phyloP scores from a whole-genome alignment of 2,113 vertebrate species.

The Dipodomys ordii region DNA sequence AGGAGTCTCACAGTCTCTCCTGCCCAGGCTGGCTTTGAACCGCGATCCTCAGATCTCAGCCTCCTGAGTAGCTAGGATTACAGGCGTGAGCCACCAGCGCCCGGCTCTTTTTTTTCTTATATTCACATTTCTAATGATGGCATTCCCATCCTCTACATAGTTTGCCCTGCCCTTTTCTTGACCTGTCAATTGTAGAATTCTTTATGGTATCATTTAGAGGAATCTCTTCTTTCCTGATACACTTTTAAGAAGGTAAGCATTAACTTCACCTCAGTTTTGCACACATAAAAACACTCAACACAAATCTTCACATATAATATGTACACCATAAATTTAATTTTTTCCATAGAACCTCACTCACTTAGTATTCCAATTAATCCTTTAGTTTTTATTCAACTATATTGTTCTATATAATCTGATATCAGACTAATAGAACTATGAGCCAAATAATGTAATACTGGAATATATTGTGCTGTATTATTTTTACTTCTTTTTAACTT shows the following conservation, averaged over 20 bases:
- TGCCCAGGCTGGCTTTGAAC: too few relatives aligned
- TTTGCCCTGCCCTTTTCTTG: not conserved
- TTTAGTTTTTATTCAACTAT: not conserved
- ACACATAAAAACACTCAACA: not conserved
- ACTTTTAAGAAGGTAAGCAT: not conserved
- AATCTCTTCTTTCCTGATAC: not conserved
- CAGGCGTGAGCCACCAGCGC: too few relatives aligned
- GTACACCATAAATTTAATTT: not conserved
- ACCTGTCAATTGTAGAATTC: not conserved
- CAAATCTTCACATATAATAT: not conserved
- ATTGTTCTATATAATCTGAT: not conserved
- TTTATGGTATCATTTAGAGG: not conserved
- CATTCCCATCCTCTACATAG: not conserved
- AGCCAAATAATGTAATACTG: not conserved
- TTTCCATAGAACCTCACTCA: not conserved
- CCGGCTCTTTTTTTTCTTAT: not conserved
- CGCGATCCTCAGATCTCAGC: too few relatives aligned
- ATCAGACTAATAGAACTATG: not conserved
- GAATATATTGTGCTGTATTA: not conserved
- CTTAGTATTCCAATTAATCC: not conserved
- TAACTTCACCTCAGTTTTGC: not conserved
- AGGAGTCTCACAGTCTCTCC: too few relatives aligned
- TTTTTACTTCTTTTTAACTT: not conserved
- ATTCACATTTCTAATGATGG: not conserved
- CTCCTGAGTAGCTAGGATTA: too few relatives aligned